phyloP scores from a whole-genome alignment of 2,888 invertebrate genomes.

The Philaethria dido region DNA sequence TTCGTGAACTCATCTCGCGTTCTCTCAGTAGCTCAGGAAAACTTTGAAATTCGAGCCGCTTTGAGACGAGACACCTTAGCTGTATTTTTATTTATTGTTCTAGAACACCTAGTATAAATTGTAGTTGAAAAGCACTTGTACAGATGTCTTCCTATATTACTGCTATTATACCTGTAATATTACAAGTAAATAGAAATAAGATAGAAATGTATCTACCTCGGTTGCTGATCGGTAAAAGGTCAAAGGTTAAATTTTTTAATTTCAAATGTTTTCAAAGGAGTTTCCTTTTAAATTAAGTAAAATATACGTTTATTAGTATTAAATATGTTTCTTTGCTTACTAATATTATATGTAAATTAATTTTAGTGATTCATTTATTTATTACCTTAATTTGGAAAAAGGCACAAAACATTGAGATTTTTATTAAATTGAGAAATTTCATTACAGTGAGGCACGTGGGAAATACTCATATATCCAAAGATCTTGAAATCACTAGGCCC shows the following conservation, averaged over 20 bases:
- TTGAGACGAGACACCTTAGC: conserved; percentile 19
- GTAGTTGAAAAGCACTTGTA: background rate
- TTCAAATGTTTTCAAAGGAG: no score
- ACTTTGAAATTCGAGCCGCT: conserved; percentile 32
- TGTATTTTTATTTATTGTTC: conserved; percentile 19
- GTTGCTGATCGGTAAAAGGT: background rate
- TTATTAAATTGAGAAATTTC: no score
- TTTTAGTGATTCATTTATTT: no score
- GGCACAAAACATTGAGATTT: no score
- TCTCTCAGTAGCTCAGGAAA: background rate
- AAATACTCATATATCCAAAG: no score
- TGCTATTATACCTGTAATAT: background rate
- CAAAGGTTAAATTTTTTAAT: background rate
- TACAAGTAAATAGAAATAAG: background rate
- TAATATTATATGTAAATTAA: no score
- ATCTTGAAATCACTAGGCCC: no score
- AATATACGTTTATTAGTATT: no score
- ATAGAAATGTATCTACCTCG: background rate
- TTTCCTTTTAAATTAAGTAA: no score
- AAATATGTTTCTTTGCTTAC: no score
- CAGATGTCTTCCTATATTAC: background rate
- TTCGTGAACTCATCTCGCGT: conserved; percentile 1
- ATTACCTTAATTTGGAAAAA: no score
- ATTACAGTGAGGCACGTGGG: no score
- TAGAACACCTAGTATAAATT: conserved; percentile 4